Evolutionary conservation across 1,140 invertebrate genomes (phyloP), one percentile per base, ranked within the genome.

Genomic region (Polyergus mexicanus): DNA sequence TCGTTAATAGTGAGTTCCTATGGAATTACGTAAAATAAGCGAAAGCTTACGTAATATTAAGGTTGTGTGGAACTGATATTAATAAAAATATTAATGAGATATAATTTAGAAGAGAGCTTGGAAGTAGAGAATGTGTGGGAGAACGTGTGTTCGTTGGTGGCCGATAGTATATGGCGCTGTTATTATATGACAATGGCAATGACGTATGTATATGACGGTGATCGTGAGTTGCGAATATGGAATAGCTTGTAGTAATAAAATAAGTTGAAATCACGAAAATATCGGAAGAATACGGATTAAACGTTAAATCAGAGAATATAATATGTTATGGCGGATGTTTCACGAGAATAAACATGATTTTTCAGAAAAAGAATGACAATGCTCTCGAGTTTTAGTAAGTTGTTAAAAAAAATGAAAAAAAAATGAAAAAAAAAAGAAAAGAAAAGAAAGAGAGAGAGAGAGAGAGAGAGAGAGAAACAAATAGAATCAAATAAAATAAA

Each of bases 21-120:
- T 87, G 91, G 89, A 92, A 91, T 92, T 91, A 94, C 88, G 92
- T 92, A 94, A 94, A 93, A 91, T 90, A 95, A 94, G 94, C 94
- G 91, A 94, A 95, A 94, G 93, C 94, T 95, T 93, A 93, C 92
- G 88, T 94, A 86, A 92, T 93, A 92, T 93, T 88, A 93, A 93
- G 88, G 91, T 83, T 83, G 66, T 91, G 85, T 92, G 89, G 86
- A 92, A 92, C 84, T 91, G 86, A 92, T 91, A 94, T 92, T 93
- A 92, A 92, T 94, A 86, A 91, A 51, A 93, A 92, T 92, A 92
- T 92, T 92, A 93, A 94, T 92, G 87, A 93, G 93, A 90, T 78
- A 92, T 78, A 92, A 91, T 92, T 84, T 63, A 35, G 28, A 92
- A 90, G 94, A 93, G 91, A 94, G 92, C 92, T 93, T 93, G 90